A percentile compares a stretch with the other conserved stretches of the same genome.
Evolutionary conservation across 53 echinoderm and acorn worm species (phyloP).

Genomic region (Crossaster papposus): DNA sequence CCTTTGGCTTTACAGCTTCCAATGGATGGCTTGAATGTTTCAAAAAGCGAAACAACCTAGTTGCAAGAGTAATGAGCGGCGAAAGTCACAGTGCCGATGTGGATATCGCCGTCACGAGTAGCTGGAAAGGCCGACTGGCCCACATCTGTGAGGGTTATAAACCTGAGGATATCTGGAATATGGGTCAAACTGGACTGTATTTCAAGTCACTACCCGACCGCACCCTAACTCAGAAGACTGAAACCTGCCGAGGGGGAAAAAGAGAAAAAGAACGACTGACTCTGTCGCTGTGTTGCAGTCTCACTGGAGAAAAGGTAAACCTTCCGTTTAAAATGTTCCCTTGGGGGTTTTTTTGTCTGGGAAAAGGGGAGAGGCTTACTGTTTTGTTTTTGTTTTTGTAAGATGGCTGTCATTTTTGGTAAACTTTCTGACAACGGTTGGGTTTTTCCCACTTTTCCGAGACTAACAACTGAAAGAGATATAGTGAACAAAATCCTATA

Average conservation of each 20-base stretch:
- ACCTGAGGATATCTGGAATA: conserved; percentile 10
- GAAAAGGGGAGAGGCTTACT: too few species aligned
- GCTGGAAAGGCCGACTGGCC: neutral
- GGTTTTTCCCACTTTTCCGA: too few species aligned
- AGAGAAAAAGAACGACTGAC: conserved; percentile 54
- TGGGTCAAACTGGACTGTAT: conserved; percentile 23
- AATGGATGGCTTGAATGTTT: conserved; percentile 75
- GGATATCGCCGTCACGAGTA: neutral
- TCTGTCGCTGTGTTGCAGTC: conserved; percentile 27
- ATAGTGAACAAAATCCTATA: too few species aligned
- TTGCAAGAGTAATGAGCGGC: neutral
- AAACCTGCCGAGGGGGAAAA: conserved; percentile 42
- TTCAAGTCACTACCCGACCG: neutral
- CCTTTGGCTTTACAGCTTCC: conserved; percentile 68
- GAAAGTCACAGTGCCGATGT: neutral
- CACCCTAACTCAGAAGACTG: conserved; percentile 23
- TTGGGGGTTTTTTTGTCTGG: too few species aligned
- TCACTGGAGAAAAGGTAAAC: conserved; percentile 47
- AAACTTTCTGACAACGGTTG: too few species aligned
- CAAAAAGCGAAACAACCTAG: conserved; percentile 52
- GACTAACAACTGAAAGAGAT: too few species aligned
- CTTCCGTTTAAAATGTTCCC: too few species aligned
- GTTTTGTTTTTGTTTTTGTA: neutral
- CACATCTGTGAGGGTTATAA: conserved; percentile 14
- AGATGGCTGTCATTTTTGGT: too few species aligned